phyloP scores from a whole-genome alignment of 1,140 invertebrate species.

The Halyomorpha halys region DNA sequence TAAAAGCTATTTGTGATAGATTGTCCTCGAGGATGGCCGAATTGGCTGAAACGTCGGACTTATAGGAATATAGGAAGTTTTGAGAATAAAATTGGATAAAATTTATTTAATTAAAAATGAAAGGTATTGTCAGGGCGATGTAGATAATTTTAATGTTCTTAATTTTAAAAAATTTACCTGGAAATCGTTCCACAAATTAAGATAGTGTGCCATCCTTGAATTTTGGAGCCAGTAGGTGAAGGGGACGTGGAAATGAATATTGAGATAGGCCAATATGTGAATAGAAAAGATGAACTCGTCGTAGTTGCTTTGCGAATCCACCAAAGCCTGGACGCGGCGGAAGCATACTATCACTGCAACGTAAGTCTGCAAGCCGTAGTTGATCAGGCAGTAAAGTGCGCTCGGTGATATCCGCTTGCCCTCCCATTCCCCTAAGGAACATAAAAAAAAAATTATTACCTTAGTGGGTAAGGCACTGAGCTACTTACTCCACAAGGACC shows the following conservation, averaged over 20 bases:
- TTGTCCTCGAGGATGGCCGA: too few relatives aligned
- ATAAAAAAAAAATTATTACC: neutral
- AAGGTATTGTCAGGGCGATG: too few relatives aligned
- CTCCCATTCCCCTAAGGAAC: slow-evolving; percentile 7
- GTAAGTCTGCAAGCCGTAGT: slow-evolving; percentile 20
- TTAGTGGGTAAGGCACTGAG: too few relatives aligned
- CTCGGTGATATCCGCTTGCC: slow-evolving; percentile 10
- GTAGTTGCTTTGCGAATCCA: slow-evolving; percentile 16
- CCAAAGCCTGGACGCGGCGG: slow-evolving; percentile 11
- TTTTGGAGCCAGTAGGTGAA: slow-evolving; percentile 19
- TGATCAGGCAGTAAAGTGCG: slow-evolving; percentile 14
- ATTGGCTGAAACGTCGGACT: too few relatives aligned
- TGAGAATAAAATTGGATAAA: too few relatives aligned
- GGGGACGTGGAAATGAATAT: slow-evolving; percentile 22
- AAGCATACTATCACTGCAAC: slow-evolving; percentile 14
- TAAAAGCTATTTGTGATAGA: too few relatives aligned
- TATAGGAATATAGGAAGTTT: too few relatives aligned
- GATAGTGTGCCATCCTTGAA: neutral
- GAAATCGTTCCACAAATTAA: slow-evolving; percentile 17
- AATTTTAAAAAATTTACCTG: slow-evolving; percentile 3
- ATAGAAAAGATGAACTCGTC: slow-evolving; percentile 23
- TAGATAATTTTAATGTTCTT: too few relatives aligned
- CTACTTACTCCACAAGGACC: too few relatives aligned
- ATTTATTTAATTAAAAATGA: too few relatives aligned
- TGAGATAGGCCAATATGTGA: slow-evolving; percentile 20